Evolutionary conservation across 2,888 invertebrate species (phyloP).

Genomic region (Plusia festucae): DNA sequence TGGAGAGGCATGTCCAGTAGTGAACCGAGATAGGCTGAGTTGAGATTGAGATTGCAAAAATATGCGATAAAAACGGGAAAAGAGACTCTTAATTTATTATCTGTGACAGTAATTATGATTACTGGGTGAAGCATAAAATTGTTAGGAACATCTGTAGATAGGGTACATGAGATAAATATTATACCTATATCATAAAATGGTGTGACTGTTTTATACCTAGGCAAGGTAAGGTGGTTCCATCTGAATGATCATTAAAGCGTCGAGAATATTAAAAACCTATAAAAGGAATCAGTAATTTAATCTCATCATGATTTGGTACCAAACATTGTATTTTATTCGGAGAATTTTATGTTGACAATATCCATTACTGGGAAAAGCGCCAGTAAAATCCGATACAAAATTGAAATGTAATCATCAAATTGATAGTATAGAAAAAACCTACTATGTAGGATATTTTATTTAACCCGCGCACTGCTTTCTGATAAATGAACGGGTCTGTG

Average conservation of each 20-base stretch:
- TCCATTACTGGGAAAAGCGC: neutral
- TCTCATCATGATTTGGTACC: neutral
- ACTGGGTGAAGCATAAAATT: no score
- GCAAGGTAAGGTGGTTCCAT: no score
- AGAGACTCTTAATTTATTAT: no score
- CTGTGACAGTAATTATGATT: no score
- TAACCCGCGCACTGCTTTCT: constrained; percentile 65
- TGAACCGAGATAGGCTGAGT: no score
- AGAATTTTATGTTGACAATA: neutral
- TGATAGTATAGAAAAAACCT: constrained; percentile 33
- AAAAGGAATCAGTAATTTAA: neutral
- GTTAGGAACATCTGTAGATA: no score
- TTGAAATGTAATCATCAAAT: constrained; percentile 43
- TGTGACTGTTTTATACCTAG: no score
- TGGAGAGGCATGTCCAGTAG: no score
- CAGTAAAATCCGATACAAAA: constrained; percentile 14
- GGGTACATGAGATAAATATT: no score
- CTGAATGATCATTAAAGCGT: neutral
- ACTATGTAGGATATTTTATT: constrained; percentile 64
- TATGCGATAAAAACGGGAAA: no score
- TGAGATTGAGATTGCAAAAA: no score
- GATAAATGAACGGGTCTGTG: constrained; percentile 75
- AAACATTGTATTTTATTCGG: neutral
- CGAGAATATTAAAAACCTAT: neutral
- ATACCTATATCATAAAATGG: no score